These are phyloP conservation scores for Brienomyrus longianalis DNA, from an alignment of 2,113 vertebrate genomes.

Conservation along the genomic window DNA sequence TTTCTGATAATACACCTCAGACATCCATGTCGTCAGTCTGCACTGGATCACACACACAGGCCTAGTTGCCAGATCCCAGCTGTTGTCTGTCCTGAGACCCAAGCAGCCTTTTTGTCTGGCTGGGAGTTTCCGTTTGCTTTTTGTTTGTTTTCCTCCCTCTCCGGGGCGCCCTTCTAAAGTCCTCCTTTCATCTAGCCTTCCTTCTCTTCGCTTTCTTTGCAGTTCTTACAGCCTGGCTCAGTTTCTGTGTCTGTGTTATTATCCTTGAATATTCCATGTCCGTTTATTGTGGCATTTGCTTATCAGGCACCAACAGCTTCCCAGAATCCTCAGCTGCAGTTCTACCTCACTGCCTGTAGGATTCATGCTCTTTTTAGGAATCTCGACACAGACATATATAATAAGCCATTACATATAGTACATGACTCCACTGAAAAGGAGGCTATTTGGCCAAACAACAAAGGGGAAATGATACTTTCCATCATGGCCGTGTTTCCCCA, in stretches of 20 bases:
- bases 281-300: background rate
- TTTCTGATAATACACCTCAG: background rate
- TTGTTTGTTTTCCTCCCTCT: background rate
- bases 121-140: background rate
- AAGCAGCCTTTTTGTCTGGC: background rate
- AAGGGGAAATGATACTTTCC: background rate
- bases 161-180: background rate
- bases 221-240: background rate
- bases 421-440: background rate
- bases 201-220: background rate
- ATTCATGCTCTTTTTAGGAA: background rate
- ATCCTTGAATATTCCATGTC: background rate
- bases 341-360: background rate
- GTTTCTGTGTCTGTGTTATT: background rate
- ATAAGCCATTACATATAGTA: background rate
- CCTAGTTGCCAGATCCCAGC: background rate
- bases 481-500: background rate
- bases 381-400: background rate
- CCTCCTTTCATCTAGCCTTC: background rate
- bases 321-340: background rate
- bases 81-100: background rate
- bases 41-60: background rate
- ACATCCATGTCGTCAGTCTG: background rate
- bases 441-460: background rate
- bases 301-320: background rate